These are phyloP conservation scores for Noctua janthe DNA, from an alignment of 2,888 invertebrate species.

Conservation along the genomic window DNA sequence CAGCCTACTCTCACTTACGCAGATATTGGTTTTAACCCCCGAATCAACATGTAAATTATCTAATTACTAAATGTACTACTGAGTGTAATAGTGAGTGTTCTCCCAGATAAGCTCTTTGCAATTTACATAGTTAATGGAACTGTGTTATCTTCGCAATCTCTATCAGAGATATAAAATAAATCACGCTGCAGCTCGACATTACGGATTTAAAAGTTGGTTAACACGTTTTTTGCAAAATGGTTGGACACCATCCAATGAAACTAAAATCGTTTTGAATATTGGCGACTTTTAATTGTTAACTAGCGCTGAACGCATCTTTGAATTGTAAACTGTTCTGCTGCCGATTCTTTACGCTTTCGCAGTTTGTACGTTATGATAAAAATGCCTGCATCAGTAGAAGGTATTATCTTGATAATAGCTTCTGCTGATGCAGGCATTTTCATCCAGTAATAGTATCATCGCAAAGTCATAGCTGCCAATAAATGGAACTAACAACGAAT, in stretches of 20 bases:
- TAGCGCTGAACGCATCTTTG: not conserved
- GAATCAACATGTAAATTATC: constrained; percentile 41
- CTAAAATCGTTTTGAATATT: constrained; percentile 33
- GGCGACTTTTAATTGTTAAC: constrained; percentile 9
- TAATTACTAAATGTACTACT: constrained; percentile 42
- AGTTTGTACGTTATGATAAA: not conserved
- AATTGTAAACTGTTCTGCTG: constrained; percentile 8
- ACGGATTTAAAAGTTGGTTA: constrained; percentile 43
- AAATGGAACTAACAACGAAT: not conserved
- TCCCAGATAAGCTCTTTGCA: constrained; percentile 33
- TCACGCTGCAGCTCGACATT: constrained; percentile 32
- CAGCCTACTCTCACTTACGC: constrained; percentile 27
- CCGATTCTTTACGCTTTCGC: not conserved
- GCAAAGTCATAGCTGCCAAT: not conserved
- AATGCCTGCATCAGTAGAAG: not conserved
- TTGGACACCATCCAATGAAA: constrained; percentile 57
- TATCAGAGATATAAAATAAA: constrained; percentile 28
- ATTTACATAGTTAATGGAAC: constrained; percentile 41
- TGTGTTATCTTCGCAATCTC: constrained; percentile 15
- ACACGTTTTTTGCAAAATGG: constrained; percentile 35
- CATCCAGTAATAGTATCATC: not conserved
- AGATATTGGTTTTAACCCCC: constrained; percentile 28
- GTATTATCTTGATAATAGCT: not conserved
- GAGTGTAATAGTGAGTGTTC: constrained; percentile 25
- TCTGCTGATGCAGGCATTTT: no score